Conservation (phyloP, 1,140 invertebrate genomes). For the Aphaenogaster floridana region DNA sequence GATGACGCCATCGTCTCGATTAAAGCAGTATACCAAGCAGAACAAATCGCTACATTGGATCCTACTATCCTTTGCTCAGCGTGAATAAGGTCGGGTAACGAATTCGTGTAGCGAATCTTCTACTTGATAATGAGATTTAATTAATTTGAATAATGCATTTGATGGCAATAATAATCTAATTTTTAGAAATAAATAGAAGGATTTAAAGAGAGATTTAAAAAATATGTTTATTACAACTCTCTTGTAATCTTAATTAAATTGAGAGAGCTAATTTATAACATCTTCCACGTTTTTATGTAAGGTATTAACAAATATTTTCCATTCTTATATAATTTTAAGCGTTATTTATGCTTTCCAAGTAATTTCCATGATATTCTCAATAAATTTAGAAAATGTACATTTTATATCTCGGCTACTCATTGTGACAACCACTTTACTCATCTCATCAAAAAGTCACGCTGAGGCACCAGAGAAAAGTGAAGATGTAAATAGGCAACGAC, state of each 20-base stretch:
- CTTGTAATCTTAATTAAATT: not conserved
- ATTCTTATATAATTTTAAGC: not conserved
- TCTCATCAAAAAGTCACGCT: slow-evolving; percentile 9
- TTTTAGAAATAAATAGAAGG: not conserved
- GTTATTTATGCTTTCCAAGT: not conserved
- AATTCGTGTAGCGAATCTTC: not conserved
- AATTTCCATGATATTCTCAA: not conserved
- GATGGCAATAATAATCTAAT: not conserved
- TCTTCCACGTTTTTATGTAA: not conserved
- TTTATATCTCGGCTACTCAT: not conserved
- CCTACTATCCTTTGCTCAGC: not conserved
- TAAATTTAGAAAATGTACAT: not conserved
- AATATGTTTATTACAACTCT: not conserved
- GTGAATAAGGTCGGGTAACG: not conserved
- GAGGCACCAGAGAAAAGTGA: not conserved
- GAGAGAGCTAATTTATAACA: not conserved
- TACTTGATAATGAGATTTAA: not conserved
- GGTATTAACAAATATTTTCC: not conserved
- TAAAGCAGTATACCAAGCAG: slow-evolving; percentile 34
- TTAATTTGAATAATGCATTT: not conserved
- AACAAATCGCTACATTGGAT: slow-evolving; percentile 41
- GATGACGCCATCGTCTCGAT: slow-evolving; percentile 68
- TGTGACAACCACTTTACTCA: not conserved
- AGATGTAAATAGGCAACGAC: slow-evolving; percentile 34
- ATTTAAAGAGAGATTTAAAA: not conserved